Evolutionary conservation across 2,888 invertebrate species (phyloP).

Genomic region (Cecidostiba fungosa): DNA sequence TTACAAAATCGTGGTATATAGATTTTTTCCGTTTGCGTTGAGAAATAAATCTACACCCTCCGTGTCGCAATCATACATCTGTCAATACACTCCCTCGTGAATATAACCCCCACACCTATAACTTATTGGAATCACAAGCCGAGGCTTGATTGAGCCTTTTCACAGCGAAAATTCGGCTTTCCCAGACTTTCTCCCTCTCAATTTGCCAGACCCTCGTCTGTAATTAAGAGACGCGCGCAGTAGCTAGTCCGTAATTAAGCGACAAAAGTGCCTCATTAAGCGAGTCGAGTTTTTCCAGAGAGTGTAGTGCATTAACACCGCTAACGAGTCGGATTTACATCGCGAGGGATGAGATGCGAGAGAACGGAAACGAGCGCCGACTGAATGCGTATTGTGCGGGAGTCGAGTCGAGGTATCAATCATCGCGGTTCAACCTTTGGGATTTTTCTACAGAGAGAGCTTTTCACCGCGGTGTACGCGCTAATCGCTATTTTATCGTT

Average conservation of each 20-base stretch:
- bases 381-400: constrained; percentile 37
- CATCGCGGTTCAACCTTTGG: constrained; percentile 6
- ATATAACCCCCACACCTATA: neutral
- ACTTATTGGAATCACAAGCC: neutral
- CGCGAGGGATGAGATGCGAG: neutral
- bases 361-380: constrained; percentile 23
- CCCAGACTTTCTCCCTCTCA: neutral
- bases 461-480: neutral
- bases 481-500: constrained; percentile 51
- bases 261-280: constrained; percentile 60
- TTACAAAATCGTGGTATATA: too few species aligned
- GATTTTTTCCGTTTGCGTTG: too few species aligned
- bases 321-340: constrained; percentile 61
- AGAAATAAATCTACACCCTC: too few species aligned
- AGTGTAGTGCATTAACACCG: neutral
- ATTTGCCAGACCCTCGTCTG: constrained; percentile 2
- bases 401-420: constrained; percentile 32
- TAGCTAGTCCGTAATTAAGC: constrained; percentile 37
- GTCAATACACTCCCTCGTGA: neutral
- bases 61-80: neutral
- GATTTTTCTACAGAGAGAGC: neutral
- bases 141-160: constrained; percentile 54
- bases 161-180: constrained; percentile 40
- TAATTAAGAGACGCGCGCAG: constrained; percentile 48
- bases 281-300: constrained; percentile 16